phyloP scores from a whole-genome alignment of 2,797 vertebrate species.

The Chelon labrosus region DNA sequence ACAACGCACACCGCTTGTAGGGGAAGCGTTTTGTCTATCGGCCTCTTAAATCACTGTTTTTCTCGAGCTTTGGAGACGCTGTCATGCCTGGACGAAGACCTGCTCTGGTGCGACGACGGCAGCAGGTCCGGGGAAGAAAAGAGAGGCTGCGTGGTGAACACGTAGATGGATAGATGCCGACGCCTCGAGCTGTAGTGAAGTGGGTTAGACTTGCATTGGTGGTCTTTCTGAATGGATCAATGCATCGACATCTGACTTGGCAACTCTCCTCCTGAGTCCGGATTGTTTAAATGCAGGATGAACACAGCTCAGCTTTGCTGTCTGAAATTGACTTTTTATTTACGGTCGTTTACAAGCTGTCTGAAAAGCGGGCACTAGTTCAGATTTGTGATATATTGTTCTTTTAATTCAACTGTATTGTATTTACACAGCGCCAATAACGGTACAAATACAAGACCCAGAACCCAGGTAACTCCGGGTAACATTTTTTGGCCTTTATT shows the following conservation, averaged over 20 bases:
- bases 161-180: constrained; percentile 13
- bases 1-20: not conserved
- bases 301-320: constrained; percentile 6
- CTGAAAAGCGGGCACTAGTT: not conserved
- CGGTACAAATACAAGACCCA: too few species aligned
- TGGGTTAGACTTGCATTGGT: constrained; percentile 16
- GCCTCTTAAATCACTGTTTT: constrained; percentile 20
- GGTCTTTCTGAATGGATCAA: constrained; percentile 21
- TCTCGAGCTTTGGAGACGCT: constrained; percentile 30
- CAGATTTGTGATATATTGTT: too few species aligned
- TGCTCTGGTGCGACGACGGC: constrained; percentile 24
- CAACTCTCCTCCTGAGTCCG: not conserved
- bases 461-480: too few species aligned
- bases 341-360: not conserved
- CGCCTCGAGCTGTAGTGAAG: constrained; percentile 22
- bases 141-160: not conserved
- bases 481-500: too few species aligned
- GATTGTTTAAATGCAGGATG: constrained; percentile 3
- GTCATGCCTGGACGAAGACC: constrained; percentile 14
- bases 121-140: not conserved
- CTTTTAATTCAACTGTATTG: too few species aligned
- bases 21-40: constrained; percentile 7
- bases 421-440: too few species aligned
- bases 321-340: constrained; percentile 18
- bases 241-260: constrained; percentile 27